phyloP scores from a whole-genome alignment of 1,140 invertebrate genomes.

The Brachionus rubens region DNA sequence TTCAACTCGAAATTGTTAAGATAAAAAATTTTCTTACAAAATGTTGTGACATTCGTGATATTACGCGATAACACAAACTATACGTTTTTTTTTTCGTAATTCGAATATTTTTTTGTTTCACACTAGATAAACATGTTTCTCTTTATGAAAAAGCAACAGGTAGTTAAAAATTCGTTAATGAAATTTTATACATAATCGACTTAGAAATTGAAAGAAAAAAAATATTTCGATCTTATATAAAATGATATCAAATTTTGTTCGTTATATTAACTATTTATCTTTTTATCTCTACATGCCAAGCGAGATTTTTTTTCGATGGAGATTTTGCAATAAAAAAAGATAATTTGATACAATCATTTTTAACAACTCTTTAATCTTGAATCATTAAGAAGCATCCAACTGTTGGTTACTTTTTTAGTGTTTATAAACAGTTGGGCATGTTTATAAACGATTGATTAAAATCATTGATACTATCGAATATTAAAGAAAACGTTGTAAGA shows the following conservation, averaged over 20 bases:
- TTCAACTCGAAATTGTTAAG: too few relatives aligned
- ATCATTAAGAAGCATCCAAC: constrained; percentile 37
- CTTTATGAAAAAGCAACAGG: neutral
- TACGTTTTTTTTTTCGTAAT: too few relatives aligned
- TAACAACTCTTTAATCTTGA: constrained; percentile 29
- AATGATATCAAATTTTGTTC: too few relatives aligned
- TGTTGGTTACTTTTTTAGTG: too few relatives aligned
- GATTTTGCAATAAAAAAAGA: neutral
- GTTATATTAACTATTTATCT: too few relatives aligned
- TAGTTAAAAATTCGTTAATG: constrained; percentile 2
- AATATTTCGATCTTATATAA: neutral
- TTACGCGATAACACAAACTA: constrained; percentile 29
- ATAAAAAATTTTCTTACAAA: too few relatives aligned
- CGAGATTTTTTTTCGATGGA: neutral
- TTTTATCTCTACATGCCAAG: neutral
- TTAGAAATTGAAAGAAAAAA: constrained; percentile 1
- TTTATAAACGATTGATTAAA: too few relatives aligned
- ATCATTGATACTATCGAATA: too few relatives aligned
- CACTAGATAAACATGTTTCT: constrained; percentile 3
- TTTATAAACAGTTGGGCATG: too few relatives aligned
- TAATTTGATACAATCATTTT: constrained; percentile 41
- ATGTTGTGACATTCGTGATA: too few relatives aligned
- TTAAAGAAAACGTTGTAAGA: too few relatives aligned
- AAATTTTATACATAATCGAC: constrained; percentile 22
- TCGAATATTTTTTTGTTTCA: neutral